Percentiles rank a stretch among this genome's conserved stretches.
Evolutionary conservation across 2,113 vertebrate species (phyloP).

Genomic region (Otolemur garnettii): DNA sequence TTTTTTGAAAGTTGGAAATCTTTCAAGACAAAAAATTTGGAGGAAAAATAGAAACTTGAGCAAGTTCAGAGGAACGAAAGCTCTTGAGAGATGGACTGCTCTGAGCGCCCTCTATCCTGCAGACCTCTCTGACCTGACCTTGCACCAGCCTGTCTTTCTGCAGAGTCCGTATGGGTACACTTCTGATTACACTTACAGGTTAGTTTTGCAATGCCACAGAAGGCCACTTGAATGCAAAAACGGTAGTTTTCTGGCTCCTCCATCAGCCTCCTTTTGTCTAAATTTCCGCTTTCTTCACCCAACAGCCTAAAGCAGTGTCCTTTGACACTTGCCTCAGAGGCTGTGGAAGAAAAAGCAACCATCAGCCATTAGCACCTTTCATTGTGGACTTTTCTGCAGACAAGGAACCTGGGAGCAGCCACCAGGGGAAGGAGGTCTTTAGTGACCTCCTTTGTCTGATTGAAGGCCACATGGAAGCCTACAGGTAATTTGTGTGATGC

Average conservation of each 20-base stretch:
- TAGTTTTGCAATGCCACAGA: background rate
- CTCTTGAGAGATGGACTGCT: background rate
- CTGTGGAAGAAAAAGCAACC: background rate
- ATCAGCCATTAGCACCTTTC: background rate
- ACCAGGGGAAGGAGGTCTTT: background rate
- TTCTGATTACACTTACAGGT: background rate
- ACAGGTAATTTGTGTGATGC: background rate
- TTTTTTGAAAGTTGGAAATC: conserved; percentile 10
- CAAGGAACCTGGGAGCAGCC: background rate
- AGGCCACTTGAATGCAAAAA: conserved; percentile 42
- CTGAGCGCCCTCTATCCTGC: background rate
- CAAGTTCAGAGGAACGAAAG: background rate
- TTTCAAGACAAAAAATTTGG: background rate
- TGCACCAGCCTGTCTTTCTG: background rate
- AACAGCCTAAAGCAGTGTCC: conserved; percentile 17
- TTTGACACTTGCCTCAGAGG: background rate
- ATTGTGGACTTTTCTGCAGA: background rate
- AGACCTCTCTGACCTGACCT: background rate
- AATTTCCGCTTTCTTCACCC: conserved; percentile 41
- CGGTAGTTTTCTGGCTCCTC: conserved; percentile 50
- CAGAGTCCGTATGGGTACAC: background rate
- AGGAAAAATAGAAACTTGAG: background rate
- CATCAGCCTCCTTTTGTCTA: background rate
- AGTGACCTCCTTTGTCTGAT: background rate
- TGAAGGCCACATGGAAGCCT: conserved; percentile 25